A percentile compares a stretch with the other conserved stretches of the same genome.
Evolutionary conservation across 2,888 invertebrate genomes (phyloP).

Genomic region (Drosophila multiciliata): DNA sequence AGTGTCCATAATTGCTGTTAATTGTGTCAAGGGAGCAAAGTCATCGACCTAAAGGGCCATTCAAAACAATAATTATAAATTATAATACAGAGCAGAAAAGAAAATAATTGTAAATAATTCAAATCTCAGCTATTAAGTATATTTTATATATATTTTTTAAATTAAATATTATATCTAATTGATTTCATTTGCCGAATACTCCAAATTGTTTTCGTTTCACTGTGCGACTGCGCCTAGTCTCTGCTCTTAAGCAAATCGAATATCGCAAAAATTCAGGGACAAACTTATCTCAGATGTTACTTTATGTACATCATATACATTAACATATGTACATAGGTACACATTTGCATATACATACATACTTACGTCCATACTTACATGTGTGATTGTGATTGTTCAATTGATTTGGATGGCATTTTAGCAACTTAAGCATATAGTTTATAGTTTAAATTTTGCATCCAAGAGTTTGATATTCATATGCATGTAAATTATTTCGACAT

Average conservation of each 20-base stretch:
- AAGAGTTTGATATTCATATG: background rate
- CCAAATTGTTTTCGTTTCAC: constrained; percentile 9
- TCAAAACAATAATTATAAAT: background rate
- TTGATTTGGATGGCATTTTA: too few species aligned
- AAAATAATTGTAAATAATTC: too few species aligned
- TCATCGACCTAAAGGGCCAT: background rate
- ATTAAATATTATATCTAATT: background rate
- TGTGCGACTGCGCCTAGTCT: constrained; percentile 9
- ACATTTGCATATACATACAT: background rate
- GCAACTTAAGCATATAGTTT: background rate
- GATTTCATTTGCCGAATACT: background rate
- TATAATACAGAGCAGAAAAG: background rate
- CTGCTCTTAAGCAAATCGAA: constrained; percentile 33
- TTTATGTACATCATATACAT: background rate
- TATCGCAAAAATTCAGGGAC: background rate
- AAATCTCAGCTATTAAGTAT: background rate
- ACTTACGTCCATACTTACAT: too few species aligned
- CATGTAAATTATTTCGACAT: background rate
- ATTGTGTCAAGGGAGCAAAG: constrained; percentile 1
- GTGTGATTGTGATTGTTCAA: background rate
- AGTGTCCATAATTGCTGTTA: constrained; percentile 33
- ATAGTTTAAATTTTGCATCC: background rate
- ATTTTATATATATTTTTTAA: background rate
- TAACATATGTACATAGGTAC: background rate
- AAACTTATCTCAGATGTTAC: constrained; percentile 11